phyloP scores from a whole-genome alignment of 1,140 invertebrate genomes.

The Ctenoplectra terminalis region DNA sequence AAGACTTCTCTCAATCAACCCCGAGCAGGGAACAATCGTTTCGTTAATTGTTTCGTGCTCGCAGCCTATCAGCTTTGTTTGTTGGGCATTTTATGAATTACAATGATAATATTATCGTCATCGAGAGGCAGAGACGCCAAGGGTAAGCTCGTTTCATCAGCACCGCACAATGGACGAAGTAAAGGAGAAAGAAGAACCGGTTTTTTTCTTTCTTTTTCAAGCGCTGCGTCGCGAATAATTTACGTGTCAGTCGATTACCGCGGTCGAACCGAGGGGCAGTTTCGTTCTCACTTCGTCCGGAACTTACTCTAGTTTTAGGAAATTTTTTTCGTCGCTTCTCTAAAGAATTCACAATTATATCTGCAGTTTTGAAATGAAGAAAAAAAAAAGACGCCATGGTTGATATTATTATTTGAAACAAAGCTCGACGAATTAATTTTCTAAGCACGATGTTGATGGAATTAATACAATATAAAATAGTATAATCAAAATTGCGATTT shows the following conservation, averaged over 20 bases:
- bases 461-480: no score
- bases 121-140: background rate
- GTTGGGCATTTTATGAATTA: constrained; percentile 32
- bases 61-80: constrained; percentile 27
- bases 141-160: constrained; percentile 35
- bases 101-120: constrained; percentile 17
- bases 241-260: no score
- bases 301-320: no score
- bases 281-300: no score
- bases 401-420: no score
- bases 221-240: constrained; percentile 5
- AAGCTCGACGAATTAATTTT: no score
- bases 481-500: no score
- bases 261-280: no score
- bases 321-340: no score
- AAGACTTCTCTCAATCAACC: constrained; percentile 2
- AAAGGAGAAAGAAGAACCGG: background rate
- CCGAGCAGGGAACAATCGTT: constrained; percentile 8
- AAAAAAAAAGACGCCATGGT: no score
- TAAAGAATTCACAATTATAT: background rate
- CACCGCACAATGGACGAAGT: background rate
- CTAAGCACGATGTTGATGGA: no score
- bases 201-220: background rate
- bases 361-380: background rate
- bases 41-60: constrained; percentile 37